These are phyloP conservation scores for Drosophila bifasciata DNA, from an alignment of 1,140 invertebrate species.

Conservation along the genomic window DNA sequence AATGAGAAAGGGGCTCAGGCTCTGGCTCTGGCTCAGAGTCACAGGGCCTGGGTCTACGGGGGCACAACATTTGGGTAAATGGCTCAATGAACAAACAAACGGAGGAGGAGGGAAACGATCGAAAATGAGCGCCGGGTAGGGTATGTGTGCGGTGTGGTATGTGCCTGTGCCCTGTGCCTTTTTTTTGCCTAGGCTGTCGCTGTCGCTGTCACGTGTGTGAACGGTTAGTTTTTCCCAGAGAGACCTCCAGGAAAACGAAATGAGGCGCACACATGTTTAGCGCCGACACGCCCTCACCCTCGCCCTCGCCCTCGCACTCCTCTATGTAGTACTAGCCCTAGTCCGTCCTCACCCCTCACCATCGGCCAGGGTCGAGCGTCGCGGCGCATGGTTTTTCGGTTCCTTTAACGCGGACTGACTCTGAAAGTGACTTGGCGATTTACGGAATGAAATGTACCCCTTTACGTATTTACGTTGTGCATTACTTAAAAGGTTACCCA, in stretches of 20 bases:
- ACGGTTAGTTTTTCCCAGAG: constrained; percentile 56
- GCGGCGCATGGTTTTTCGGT: constrained; percentile 26
- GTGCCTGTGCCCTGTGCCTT: too few species aligned
- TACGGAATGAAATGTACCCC: constrained; percentile 18
- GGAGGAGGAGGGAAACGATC: constrained; percentile 9
- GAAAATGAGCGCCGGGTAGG: constrained; percentile 48
- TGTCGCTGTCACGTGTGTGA: constrained; percentile 71
- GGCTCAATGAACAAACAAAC: constrained; percentile 50
- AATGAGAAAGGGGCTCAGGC: background rate
- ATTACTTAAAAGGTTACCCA: constrained; percentile 12
- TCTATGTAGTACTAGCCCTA: too few species aligned
- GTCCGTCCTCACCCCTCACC: constrained; percentile 1
- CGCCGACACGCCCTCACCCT: constrained; percentile 68
- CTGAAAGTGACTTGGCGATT: constrained; percentile 58
- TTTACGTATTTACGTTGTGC: constrained; percentile 22
- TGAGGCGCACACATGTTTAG: constrained; percentile 79
- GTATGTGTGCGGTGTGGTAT: too few species aligned
- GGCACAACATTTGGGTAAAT: constrained; percentile 41
- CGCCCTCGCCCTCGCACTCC: constrained; percentile 11
- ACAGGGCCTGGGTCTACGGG: constrained; percentile 12
- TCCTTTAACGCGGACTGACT: constrained; percentile 43
- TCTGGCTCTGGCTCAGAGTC: constrained; percentile 9
- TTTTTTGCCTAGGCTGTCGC: too few species aligned
- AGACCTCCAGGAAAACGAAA: constrained; percentile 39
- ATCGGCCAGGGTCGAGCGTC: constrained; percentile 6